phyloP scores from a whole-genome alignment of 1,140 invertebrate genomes.

The Cardiocondyla obscurior region DNA sequence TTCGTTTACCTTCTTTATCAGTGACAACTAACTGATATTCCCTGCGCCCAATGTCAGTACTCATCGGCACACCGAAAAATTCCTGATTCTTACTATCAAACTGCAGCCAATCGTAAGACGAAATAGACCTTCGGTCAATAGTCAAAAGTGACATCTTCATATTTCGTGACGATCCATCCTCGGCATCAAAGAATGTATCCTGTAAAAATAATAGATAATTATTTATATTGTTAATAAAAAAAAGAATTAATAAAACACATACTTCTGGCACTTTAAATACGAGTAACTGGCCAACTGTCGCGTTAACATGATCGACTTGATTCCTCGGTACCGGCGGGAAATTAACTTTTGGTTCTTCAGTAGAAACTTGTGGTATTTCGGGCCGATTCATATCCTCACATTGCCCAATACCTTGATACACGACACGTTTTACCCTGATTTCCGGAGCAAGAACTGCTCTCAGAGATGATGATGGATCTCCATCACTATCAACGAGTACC shows the following conservation, averaged over 20 bases:
- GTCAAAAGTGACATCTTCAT: slow-evolving; percentile 90
- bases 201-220: slow-evolving; percentile 75
- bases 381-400: slow-evolving; percentile 84
- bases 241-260: slow-evolving; percentile 85
- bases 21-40: slow-evolving; percentile 90
- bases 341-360: slow-evolving; percentile 86
- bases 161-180: slow-evolving; percentile 90
- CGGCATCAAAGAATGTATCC: slow-evolving; percentile 95
- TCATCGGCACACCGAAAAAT: slow-evolving; percentile 93
- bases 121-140: slow-evolving; percentile 88
- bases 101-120: slow-evolving; percentile 92
- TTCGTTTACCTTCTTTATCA: slow-evolving; percentile 75
- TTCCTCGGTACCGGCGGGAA: slow-evolving; percentile 91
- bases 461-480: slow-evolving; percentile 85
- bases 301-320: slow-evolving; percentile 93
- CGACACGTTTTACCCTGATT: slow-evolving; percentile 86
- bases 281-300: slow-evolving; percentile 90
- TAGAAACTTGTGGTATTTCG: slow-evolving; percentile 81
- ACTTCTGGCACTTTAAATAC: slow-evolving; percentile 92
- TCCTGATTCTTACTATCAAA: slow-evolving; percentile 95
- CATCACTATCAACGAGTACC: slow-evolving; percentile 85
- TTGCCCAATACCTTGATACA: slow-evolving; percentile 86
- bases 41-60: slow-evolving; percentile 87
- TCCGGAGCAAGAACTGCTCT: slow-evolving; percentile 85
- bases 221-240: not conserved